phyloP scores from a whole-genome alignment of 2,888 invertebrate genomes.

The Petrolisthes manimaculis region DNA sequence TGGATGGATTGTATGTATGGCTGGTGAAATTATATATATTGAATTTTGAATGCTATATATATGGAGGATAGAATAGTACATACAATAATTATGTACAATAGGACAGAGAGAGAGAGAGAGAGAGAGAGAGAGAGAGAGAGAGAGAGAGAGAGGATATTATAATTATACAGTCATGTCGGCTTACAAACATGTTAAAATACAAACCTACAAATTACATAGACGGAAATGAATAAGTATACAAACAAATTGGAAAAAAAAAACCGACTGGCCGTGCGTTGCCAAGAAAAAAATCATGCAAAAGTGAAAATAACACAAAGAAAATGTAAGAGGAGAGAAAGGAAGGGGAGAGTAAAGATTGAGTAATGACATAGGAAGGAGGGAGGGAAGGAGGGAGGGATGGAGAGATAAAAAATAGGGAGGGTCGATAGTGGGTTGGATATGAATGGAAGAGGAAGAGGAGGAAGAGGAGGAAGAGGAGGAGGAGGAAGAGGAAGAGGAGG shows the following conservation, averaged over 20 bases:
- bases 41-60: too few relatives aligned
- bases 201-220: background rate
- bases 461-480: constrained; percentile 15
- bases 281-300: background rate
- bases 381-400: background rate
- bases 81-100: background rate
- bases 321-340: constrained; percentile 1
- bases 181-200: background rate
- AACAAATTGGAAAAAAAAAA: background rate
- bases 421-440: background rate
- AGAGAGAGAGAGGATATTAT: background rate
- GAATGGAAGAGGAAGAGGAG: background rate
- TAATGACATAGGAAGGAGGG: background rate
- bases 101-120: constrained; percentile 5
- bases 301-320: constrained; percentile 28
- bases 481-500: constrained; percentile 14
- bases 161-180: background rate
- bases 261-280: background rate
- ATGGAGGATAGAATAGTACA: background rate
- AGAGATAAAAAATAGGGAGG: background rate
- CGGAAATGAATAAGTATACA: background rate
- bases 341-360: background rate
- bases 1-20: background rate
- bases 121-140: constrained; percentile 23
- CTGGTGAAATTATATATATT: too few relatives aligned